A percentile compares a stretch with the other conserved stretches of the same genome.
phyloP scores from a whole-genome alignment of 2,888 invertebrate genomes.

The Neoaliturus tenellus region DNA sequence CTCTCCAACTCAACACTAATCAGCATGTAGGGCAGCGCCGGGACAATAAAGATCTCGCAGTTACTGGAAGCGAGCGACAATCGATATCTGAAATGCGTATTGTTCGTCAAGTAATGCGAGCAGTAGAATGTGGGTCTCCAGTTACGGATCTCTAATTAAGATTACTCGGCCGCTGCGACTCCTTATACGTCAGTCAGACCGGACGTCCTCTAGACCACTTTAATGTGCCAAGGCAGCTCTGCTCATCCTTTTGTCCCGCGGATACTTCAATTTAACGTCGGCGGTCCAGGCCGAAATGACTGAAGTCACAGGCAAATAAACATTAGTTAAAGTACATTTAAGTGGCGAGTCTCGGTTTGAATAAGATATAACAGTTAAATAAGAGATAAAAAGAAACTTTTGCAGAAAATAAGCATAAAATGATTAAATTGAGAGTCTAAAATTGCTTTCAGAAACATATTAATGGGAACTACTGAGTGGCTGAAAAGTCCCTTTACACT shows the following conservation, averaged over 20 bases:
- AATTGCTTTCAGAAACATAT: too few species aligned
- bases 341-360: too few species aligned
- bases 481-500: too few species aligned
- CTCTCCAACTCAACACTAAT: background rate
- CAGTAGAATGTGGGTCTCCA: slow-evolving; percentile 39
- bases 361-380: too few species aligned
- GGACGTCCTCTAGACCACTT: background rate
- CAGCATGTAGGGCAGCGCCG: background rate
- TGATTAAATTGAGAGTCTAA: too few species aligned
- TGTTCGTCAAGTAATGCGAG: background rate
- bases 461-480: too few species aligned
- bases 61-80: background rate
- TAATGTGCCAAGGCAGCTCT: background rate
- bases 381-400: too few species aligned
- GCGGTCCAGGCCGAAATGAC: too few species aligned
- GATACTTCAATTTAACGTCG: background rate
- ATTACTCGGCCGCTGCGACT: slow-evolving; percentile 21
- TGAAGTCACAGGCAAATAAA: too few species aligned
- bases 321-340: too few species aligned
- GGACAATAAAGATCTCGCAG: slow-evolving; percentile 15
- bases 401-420: too few species aligned
- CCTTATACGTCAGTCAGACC: slow-evolving; percentile 33
- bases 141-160: slow-evolving; percentile 49
- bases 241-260: background rate
- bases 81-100: background rate